These are phyloP conservation scores for Salvelinus fontinalis DNA, from an alignment of 2,113 vertebrate genomes.

Conservation along the genomic window DNA sequence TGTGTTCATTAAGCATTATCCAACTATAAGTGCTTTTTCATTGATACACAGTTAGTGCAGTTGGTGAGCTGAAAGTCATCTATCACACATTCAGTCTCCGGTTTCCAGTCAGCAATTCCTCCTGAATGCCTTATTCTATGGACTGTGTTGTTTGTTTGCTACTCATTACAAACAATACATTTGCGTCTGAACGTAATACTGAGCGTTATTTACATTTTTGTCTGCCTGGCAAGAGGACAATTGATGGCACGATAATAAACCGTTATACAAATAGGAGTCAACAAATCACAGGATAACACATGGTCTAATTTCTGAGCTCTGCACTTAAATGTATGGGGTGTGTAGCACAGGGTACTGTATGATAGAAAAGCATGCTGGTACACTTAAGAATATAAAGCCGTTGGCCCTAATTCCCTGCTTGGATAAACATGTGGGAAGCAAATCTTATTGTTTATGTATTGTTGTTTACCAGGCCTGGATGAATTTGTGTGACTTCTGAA, in stretches of 20 bases:
- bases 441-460: constrained; percentile 6
- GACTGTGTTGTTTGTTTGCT: not conserved
- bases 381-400: not conserved
- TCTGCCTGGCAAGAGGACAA: not conserved
- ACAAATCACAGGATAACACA: constrained; percentile 1
- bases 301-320: not conserved
- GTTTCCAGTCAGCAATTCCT: not conserved
- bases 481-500: constrained; percentile 30
- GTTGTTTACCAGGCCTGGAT: constrained; percentile 6
- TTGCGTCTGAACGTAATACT: not conserved
- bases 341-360: not conserved
- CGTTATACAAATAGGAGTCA: constrained; percentile 3
- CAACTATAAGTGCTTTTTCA: not conserved
- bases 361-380: constrained; percentile 2
- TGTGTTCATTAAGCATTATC: not conserved
- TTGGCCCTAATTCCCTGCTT: constrained; percentile 13
- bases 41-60: not conserved
- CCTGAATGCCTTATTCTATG: not conserved
- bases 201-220: not conserved
- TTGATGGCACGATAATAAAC: not conserved
- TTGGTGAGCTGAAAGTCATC: not conserved
- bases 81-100: not conserved
- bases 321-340: not conserved
- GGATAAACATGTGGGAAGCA: constrained; percentile 11
- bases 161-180: not conserved